Evolutionary conservation across 2,888 invertebrate genomes (phyloP), one percentile per base, ranked within the genome.

Genomic region (Epistrophe eligans): DNA sequence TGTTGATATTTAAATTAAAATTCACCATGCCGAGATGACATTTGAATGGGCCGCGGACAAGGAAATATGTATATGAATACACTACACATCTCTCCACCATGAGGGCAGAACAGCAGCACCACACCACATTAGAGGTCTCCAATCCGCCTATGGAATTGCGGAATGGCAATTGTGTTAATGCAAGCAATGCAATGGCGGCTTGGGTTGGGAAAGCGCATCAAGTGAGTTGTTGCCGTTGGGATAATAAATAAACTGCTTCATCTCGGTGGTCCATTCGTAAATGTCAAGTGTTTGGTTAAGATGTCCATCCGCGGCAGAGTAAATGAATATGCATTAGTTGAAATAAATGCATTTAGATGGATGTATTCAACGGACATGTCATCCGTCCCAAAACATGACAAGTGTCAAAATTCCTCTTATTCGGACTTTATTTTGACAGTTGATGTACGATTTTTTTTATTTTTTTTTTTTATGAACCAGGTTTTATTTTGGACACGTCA

Each of bases 1-100:
- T 79, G 82, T 85, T 85, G 85, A 85, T 85, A 85, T 85, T 85
- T 85, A 85, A 85, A 85, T 85, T 85, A 85, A 85, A 82, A 74
- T 77, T 79, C 77, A 52, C 74, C 70, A 45, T 64, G 38, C 38
- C 62, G 6, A 71, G 50, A 50, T 82, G 85, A 85, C 82, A 74
- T 82, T 85, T 85, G 82, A 81, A 85, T 82, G 82, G 82, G 58
- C 64, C 28, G n/a, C 55, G 70, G 70, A 70, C 70, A 70, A 77
- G 77, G 74, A 82, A 82, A 85, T 85, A 82, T n/a, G n/a, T n/a
- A n/a, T 85, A 82, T 85, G 82, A 74, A 85, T 74, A 58, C 64
- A 64, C 70, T 64, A 15, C 55, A 40, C 55, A 55, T 55, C 32
- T 19, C 50, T 45, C 45, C 24, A 60, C 40, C 35, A 60, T 8